Conservation (phyloP, 2,797 vertebrate genomes). For the Hipposideros larvatus region DNA sequence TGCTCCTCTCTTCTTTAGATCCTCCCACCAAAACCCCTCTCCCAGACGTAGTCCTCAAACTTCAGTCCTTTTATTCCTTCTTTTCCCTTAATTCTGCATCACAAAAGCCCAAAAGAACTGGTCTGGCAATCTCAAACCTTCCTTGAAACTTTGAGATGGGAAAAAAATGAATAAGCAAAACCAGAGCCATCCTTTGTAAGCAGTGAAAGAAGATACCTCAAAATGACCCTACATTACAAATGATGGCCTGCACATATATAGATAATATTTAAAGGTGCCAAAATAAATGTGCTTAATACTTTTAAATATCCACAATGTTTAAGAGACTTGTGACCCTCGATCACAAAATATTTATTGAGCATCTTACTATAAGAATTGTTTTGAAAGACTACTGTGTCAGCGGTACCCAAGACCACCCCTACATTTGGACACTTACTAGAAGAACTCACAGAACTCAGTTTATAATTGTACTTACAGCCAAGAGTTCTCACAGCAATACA, state of each 20-base stretch:
- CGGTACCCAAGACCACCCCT: background rate
- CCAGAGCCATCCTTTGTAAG: background rate
- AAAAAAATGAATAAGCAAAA: conserved; percentile 13
- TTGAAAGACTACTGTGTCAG: background rate
- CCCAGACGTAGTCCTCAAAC: background rate
- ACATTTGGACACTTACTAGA: background rate
- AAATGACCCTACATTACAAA: background rate
- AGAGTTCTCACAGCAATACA: background rate
- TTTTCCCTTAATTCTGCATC: background rate
- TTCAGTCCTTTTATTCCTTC: background rate
- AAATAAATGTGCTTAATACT: conserved; percentile 25
- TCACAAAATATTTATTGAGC: background rate
- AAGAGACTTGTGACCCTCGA: background rate
- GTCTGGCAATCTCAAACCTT: background rate
- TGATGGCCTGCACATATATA: background rate
- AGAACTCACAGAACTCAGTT: background rate
- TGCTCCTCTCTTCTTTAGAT: background rate
- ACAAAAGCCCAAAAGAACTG: background rate
- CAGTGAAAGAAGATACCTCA: background rate
- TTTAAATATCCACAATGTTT: background rate
- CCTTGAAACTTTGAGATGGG: background rate
- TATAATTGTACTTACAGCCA: background rate
- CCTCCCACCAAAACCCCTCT: background rate
- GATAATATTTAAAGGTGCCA: background rate
- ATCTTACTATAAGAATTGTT: conserved; percentile 1